Evolutionary conservation across 2,797 vertebrate genomes (phyloP), one percentile per base, ranked within the genome.

Genomic region (Garrulus glandarius): DNA sequence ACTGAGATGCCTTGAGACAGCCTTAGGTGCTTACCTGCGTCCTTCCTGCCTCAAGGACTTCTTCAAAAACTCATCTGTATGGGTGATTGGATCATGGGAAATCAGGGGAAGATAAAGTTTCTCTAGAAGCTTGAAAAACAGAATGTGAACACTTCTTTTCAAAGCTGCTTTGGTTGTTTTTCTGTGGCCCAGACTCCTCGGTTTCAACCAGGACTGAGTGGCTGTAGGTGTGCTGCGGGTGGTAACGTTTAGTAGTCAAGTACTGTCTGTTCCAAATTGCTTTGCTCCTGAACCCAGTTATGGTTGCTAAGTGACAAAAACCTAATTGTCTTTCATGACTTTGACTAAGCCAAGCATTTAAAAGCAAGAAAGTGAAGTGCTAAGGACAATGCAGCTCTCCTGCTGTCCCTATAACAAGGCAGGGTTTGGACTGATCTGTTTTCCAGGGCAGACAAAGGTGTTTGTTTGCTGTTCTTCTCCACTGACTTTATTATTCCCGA

Each of bases 251-350:
- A 75, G 52, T 60, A 92, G 67, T 84, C 80, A 87, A 80, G 53
- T 75, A 34, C 53, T 32, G 53, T 74, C 92, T 91, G 80, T 36
- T 90, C 63, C 77, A 68, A 81, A 88, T 87, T 70, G 72, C 91
- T 91, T 84, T 84, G 85, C 86, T 95, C 53, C 77, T 50, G 53
- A 84, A 84, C 30, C 59, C 78, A 50, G 74, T 76, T 72, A 39
- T 27, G 83, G 91, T 94, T 93, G 96, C 95, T 96, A 94, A 79
- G 91, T 88, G 89, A 95, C 84, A 80, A 77, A 81, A 49, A 29
- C 70, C 63, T 92, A 88, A 89, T 94, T 93, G 69, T 78, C 69
- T 93, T 46, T 77, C 36, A 24, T 65, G 79, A 92, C 77, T 96
- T 94, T 52, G 79, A 56, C 79, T 65, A 81, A 90, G 41, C 74